phyloP scores from a whole-genome alignment of 2,888 invertebrate genomes.

The Aquatica leii region DNA sequence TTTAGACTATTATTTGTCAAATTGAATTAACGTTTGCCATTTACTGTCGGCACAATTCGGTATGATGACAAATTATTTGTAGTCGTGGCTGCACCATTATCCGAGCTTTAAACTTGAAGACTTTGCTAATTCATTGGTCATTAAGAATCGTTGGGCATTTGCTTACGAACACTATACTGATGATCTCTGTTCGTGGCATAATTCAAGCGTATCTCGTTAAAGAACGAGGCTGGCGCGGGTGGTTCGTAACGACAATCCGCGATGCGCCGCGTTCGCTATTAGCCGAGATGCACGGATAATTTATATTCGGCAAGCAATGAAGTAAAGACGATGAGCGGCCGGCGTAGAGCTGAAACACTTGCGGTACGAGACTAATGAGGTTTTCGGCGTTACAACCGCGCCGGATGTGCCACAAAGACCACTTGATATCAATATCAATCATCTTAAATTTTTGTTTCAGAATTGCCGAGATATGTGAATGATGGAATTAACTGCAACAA shows the following conservation, averaged over 20 bases:
- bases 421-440: conserved; percentile 44
- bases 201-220: conserved; percentile 58
- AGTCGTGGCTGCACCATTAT: conserved; percentile 48
- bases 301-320: conserved; percentile 56
- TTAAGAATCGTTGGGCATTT: conserved; percentile 56
- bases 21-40: conserved; percentile 36
- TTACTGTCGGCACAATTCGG: conserved; percentile 40
- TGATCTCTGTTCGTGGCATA: conserved; percentile 57
- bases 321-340: conserved; percentile 50
- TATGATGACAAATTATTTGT: conserved; percentile 48
- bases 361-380: conserved; percentile 50
- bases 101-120: conserved; percentile 47
- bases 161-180: conserved; percentile 50
- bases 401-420: conserved; percentile 42
- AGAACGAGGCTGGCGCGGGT: conserved; percentile 53
- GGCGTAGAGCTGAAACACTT: conserved; percentile 47
- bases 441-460: conserved; percentile 43
- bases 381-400: conserved; percentile 48
- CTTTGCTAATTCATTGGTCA: conserved; percentile 57
- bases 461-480: conserved; percentile 45
- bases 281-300: conserved; percentile 52
- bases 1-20: conserved; percentile 26
- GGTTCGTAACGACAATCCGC: conserved; percentile 58
- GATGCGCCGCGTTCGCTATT: conserved; percentile 51
- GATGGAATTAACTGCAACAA: conserved; percentile 33